These are phyloP conservation scores for Diorhabda elongata DNA, from an alignment of 1,140 invertebrate species.

Conservation along the genomic window DNA sequence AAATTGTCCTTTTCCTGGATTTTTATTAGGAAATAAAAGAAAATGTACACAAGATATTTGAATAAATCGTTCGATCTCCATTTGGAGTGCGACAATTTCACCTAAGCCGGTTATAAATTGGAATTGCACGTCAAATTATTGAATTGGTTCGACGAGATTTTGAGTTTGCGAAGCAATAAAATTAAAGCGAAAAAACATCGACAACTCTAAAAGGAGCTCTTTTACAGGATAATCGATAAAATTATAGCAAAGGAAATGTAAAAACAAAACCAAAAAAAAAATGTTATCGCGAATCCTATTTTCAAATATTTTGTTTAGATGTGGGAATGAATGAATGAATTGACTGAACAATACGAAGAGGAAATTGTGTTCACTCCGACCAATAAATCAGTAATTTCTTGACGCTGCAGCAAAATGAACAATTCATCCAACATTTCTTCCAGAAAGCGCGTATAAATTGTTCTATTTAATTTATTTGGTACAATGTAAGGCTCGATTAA, in stretches of 20 bases:
- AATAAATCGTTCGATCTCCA: conserved; percentile 91
- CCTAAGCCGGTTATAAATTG: conserved; percentile 88
- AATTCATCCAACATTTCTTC: too few relatives aligned
- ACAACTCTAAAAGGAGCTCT: conserved; percentile 85
- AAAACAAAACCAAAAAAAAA: conserved; percentile 10
- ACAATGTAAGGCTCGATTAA: too few relatives aligned
- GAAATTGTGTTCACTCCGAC: too few relatives aligned
- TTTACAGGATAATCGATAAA: conserved; percentile 79
- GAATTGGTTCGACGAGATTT: conserved; percentile 71
- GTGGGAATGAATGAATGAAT: too few relatives aligned
- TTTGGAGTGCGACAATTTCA: conserved; percentile 82
- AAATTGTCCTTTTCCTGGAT: conserved; percentile 53
- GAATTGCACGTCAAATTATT: conserved; percentile 81
- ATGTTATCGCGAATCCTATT: too few relatives aligned
- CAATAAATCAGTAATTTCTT: too few relatives aligned
- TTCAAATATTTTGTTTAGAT: too few relatives aligned
- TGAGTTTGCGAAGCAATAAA: conserved; percentile 62
- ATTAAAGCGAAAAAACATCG: conserved; percentile 69
- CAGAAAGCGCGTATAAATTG: too few relatives aligned
- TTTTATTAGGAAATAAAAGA: conserved; percentile 92
- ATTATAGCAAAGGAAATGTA: conserved; percentile 82
- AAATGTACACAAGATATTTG: conserved; percentile 95
- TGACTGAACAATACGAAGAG: too few relatives aligned
- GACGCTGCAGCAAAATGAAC: too few relatives aligned
- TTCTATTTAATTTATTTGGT: too few relatives aligned